Evolutionary conservation across 1,140 invertebrate genomes (phyloP).

Genomic region (Orussus abietinus): DNA sequence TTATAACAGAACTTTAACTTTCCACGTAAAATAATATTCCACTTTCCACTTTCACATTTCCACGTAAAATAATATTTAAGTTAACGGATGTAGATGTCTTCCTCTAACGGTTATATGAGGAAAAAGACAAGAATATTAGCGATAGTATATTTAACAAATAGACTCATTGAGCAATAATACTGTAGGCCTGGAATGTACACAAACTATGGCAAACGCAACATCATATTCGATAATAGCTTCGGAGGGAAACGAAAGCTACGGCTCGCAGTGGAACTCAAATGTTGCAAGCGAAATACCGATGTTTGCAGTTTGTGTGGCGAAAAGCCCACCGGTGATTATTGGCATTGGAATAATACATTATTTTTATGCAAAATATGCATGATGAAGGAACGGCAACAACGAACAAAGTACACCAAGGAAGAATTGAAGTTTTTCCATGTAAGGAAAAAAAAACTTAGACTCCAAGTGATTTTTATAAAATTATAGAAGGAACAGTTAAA

Average conservation of each 20-base stretch:
- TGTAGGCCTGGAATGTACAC: conserved; percentile 38
- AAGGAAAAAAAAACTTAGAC: conserved; percentile 19
- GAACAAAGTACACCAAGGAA: conserved; percentile 22
- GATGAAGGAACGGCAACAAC: conserved; percentile 22
- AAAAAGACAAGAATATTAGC: too few relatives aligned
- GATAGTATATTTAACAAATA: background rate
- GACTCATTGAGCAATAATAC: background rate
- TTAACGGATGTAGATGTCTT: too few relatives aligned
- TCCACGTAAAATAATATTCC: conserved; percentile 10
- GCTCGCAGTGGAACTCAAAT: conserved; percentile 42
- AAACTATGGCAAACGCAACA: conserved; percentile 13
- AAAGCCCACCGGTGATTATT: conserved; percentile 40
- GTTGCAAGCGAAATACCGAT: conserved; percentile 34
- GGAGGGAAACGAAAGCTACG: conserved; percentile 37
- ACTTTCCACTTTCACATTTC: conserved; percentile 6
- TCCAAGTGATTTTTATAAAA: too few relatives aligned
- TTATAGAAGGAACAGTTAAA: too few relatives aligned
- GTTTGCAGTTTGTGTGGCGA: conserved; percentile 34
- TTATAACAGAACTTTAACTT: conserved; percentile 10
- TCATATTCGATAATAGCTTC: conserved; percentile 36
- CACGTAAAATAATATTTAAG: too few relatives aligned
- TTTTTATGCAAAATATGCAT: conserved; percentile 41
- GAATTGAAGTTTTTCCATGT: conserved; percentile 34
- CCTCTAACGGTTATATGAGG: too few relatives aligned
- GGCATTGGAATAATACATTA: conserved; percentile 37